Conservation (phyloP, 2,797 vertebrate genomes). For the Poeciliopsis gracilis region DNA sequence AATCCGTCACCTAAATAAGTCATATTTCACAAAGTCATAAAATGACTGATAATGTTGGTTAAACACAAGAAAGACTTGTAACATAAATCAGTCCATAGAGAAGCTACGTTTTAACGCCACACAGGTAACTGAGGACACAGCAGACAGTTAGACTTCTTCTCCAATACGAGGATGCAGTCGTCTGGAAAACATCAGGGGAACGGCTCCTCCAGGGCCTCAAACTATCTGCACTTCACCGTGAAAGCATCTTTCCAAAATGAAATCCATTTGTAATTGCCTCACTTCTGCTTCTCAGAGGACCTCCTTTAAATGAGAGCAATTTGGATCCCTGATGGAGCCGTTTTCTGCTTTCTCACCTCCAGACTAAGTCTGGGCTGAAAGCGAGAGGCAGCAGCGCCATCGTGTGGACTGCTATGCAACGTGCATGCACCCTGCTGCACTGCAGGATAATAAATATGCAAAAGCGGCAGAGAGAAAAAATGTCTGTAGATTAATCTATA, state of each 20-base stretch:
- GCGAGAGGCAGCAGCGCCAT: slow-evolving; percentile 52
- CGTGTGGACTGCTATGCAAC: slow-evolving; percentile 46
- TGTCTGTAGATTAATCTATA: not conserved
- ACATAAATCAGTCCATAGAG: not conserved
- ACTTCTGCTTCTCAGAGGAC: slow-evolving; percentile 51
- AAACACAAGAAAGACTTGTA: not conserved
- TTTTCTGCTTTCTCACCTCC: slow-evolving; percentile 28
- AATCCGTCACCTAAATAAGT: not conserved
- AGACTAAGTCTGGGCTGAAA: slow-evolving; percentile 7
- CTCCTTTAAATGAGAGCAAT: slow-evolving; percentile 62
- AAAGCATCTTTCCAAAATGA: slow-evolving; percentile 53
- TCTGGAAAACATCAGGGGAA: slow-evolving; percentile 57
- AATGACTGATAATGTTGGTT: not conserved
- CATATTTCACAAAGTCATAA: not conserved
- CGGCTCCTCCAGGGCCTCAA: slow-evolving; percentile 50
- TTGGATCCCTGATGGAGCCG: slow-evolving; percentile 48
- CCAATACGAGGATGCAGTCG: slow-evolving; percentile 43
- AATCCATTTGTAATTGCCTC: slow-evolving; percentile 63
- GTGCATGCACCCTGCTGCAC: slow-evolving; percentile 30
- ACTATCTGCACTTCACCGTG: slow-evolving; percentile 49
- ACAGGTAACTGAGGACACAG: slow-evolving; percentile 19
- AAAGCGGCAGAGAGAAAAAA: not conserved
- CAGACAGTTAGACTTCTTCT: slow-evolving; percentile 13
- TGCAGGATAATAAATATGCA: slow-evolving; percentile 42
- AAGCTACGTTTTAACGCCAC: slow-evolving; percentile 11